phyloP scores from a whole-genome alignment of 2,113 vertebrate species.

The Haemorhous mexicanus region DNA sequence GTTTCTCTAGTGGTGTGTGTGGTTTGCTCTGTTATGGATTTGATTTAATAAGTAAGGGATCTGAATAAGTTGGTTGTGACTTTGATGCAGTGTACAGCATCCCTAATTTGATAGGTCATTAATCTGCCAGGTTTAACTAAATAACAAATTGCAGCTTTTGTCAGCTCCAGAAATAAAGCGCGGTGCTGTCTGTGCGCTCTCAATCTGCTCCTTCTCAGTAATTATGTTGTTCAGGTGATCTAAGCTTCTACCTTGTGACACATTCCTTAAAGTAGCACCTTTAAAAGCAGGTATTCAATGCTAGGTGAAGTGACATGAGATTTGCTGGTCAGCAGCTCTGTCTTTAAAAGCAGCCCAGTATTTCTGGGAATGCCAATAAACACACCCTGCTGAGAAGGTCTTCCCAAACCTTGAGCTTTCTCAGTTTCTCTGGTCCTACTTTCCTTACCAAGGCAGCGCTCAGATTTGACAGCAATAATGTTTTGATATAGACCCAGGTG shows the following conservation, averaged over 20 bases:
- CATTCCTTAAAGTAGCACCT: not conserved
- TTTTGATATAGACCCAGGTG: not conserved
- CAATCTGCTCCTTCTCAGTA: not conserved
- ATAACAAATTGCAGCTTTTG: not conserved
- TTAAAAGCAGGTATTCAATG: not conserved
- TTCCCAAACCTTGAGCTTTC: not conserved
- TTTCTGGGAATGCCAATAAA: not conserved
- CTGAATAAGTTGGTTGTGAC: conserved; percentile 27
- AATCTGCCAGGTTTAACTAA: conserved; percentile 31
- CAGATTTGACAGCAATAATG: not conserved
- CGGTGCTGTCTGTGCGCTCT: not conserved
- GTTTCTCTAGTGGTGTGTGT: not conserved
- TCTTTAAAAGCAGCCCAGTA: not conserved
- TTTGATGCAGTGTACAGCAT: conserved; percentile 27
- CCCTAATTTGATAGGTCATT: conserved; percentile 26
- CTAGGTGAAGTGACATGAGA: not conserved
- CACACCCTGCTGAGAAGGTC: not conserved
- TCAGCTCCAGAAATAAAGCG: not conserved
- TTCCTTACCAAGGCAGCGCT: not conserved
- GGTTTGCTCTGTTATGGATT: not conserved
- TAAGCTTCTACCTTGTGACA: not conserved
- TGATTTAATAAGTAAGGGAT: not conserved
- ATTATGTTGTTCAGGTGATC: not conserved
- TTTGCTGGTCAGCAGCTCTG: not conserved
- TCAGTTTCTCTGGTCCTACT: not conserved